Base-by-base conservation (phyloP, 2,797 vertebrate species). In the Clarias platycephalus region DNA sequence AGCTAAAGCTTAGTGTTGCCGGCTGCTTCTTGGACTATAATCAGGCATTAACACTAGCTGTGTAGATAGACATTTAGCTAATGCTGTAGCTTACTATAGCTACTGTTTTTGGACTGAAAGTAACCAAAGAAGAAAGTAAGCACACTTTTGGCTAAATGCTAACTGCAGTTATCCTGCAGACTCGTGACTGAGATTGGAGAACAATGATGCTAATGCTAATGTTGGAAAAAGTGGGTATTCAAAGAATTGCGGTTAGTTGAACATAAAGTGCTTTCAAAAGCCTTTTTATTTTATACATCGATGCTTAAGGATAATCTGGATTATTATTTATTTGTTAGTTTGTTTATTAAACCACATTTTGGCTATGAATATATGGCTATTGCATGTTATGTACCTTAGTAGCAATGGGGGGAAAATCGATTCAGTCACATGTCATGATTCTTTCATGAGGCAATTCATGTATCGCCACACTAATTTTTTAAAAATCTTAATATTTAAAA, bases 31-130 rank as follows among this genome's bases (percentile, higher is more conserved):
- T 55, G 64, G 13, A 68, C 64, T 68, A n/a, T 70, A 81, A 58
- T 81, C 64, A 68, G 49, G 80, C 15, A 68, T 81, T 81, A 37
- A n/a, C 37, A 53, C 64, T 81, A 68, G 57, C 28, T 37, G 9
- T 37, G 9, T n/a, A 70, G 80, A 68, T 28, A 37, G 66, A 7
- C 74, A 37, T n/a, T 74, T 44, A 34, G 75, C 55, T 64, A 64
- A 44, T 37, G 22, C 40, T 79, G 49, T 53, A 49, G 44, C 44
- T 49, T 10, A 64, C 6, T 79, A 40, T 66, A 26, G 15, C 37
- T 67, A 24, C 28, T 31, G 44, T 31, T 24, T 18, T 81, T 53
- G 6, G 58, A 62, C 5, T 78, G 24, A 40, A 60, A 37, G 20
- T 26, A 24, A 40, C 12, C 1, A 20, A 49, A 80, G 37, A 67